Evolutionary conservation across 2,797 vertebrate genomes (phyloP).

Genomic region (Erethizon dorsatum): DNA sequence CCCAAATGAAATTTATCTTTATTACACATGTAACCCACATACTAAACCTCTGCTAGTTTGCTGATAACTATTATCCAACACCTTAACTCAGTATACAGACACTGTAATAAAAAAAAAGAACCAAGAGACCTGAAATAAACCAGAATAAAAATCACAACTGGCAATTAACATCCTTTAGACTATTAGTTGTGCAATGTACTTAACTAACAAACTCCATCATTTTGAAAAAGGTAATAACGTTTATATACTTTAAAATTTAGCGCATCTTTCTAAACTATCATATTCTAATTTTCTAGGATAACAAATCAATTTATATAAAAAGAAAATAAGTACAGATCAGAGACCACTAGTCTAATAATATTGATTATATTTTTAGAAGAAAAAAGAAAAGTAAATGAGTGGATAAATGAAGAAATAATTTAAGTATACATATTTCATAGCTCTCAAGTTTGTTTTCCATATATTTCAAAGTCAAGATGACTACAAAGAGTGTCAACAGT

Average conservation of each 20-base stretch:
- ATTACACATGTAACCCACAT: neutral
- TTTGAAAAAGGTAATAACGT: neutral
- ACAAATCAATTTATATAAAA: neutral
- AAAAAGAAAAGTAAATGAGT: slow-evolving; percentile 32
- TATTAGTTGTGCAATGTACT: neutral
- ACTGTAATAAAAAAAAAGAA: slow-evolving; percentile 1
- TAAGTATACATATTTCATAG: neutral
- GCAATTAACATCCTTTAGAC: slow-evolving; percentile 19
- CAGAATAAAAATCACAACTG: neutral
- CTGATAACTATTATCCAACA: neutral
- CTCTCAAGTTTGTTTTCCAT: neutral
- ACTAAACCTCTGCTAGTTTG: slow-evolving; percentile 20
- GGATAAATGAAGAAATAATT: slow-evolving; percentile 46
- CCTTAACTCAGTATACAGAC: neutral
- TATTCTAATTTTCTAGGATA: slow-evolving; percentile 43
- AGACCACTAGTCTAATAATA: slow-evolving; percentile 46
- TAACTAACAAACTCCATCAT: slow-evolving; percentile 23
- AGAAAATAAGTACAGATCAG: neutral
- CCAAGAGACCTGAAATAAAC: neutral
- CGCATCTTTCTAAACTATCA: slow-evolving; percentile 61
- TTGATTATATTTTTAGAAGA: neutral
- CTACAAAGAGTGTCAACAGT: neutral
- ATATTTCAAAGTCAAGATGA: slow-evolving; percentile 23
- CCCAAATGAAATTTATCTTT: slow-evolving; percentile 22
- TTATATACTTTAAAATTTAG: slow-evolving; percentile 3